Evolutionary conservation across 1,140 invertebrate genomes (phyloP), one percentile per base, ranked within the genome.

Genomic region (Ceratina calcarata): DNA sequence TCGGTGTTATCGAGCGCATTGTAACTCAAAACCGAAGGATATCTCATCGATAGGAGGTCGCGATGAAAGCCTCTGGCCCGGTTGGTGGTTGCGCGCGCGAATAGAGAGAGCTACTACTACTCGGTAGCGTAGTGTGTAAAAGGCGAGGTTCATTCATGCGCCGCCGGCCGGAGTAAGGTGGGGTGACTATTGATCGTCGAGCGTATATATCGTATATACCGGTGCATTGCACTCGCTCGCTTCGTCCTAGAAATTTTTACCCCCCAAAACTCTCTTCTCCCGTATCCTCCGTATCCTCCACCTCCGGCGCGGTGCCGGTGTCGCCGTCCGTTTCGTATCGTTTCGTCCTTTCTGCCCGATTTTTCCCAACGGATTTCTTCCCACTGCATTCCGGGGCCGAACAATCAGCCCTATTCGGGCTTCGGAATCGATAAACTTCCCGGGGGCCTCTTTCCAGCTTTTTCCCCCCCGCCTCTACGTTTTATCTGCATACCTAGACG

Each of bases 91-190:
- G 45, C 45, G 72, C 69, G 72, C 62, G 53, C 70, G 57, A 80
- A 61, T 76, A 84, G 82, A 80, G 58, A 78, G 75, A 82, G 78
- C 69, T 74, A 84, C 82, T 81, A 81, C 69, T 60, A 70, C 57
- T 45, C 16, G 37, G 37, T 45, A 45, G 86, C 88, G 85, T 90
- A 87, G 88, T 87, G 82, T 85, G 82, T 86, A 89, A 90, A 91
- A 91, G 90, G 90, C 89, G 90, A 92, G 90, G 90, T 92, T 91
- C 91, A 92, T 92, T 92, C 91, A 91, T 91, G 89, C 90, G 87
- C 90, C 88, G 87, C 87, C 88, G 85, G 89, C 80, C 83, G 88
- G 37, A 91, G 89, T 91, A 89, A 77, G 90, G 90, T 91, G 89
- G 91, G 91, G 88, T 91, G 89, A 88, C 82, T 91, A 92, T 91